A percentile compares a stretch with the other conserved stretches of the same genome.
Evolutionary conservation across 2,888 invertebrate genomes (phyloP).

Genomic region (Cheiracanthium punctorium): DNA sequence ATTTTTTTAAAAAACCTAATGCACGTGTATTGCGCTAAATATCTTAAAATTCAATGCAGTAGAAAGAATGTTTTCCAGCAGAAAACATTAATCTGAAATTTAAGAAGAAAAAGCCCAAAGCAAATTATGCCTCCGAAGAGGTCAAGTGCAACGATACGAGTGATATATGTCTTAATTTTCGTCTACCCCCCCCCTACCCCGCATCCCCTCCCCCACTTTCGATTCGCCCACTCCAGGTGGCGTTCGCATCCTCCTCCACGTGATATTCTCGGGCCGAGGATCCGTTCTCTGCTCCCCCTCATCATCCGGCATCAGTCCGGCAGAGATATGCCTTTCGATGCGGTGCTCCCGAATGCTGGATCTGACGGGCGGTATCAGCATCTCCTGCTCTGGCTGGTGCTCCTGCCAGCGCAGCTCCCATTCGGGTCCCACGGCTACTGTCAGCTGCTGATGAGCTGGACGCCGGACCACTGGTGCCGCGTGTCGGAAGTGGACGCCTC

Average conservation of each 20-base stretch:
- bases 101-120: too few species aligned
- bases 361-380: conserved; percentile 80
- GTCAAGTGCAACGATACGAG: not conserved
- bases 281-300: not conserved
- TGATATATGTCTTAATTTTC: conserved; percentile 6
- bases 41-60: too few species aligned
- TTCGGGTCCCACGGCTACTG: conserved; percentile 89
- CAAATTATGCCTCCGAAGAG: too few species aligned
- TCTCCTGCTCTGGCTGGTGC: conserved; percentile 74
- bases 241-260: conserved; percentile 4
- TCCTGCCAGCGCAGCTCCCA: conserved; percentile 81
- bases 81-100: too few species aligned
- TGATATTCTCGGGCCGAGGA: not conserved
- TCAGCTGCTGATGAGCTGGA: conserved; percentile 77
- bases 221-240: not conserved
- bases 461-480: conserved; percentile 83
- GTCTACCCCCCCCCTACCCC: not conserved
- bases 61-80: too few species aligned
- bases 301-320: conserved; percentile 27
- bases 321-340: conserved; percentile 78
- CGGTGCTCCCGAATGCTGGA: conserved; percentile 79
- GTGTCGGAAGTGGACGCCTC: conserved; percentile 80
- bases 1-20: too few species aligned
- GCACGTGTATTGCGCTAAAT: too few species aligned
- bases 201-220: not conserved